phyloP scores from a whole-genome alignment of 2,888 invertebrate species.

The Athalia rosae region DNA sequence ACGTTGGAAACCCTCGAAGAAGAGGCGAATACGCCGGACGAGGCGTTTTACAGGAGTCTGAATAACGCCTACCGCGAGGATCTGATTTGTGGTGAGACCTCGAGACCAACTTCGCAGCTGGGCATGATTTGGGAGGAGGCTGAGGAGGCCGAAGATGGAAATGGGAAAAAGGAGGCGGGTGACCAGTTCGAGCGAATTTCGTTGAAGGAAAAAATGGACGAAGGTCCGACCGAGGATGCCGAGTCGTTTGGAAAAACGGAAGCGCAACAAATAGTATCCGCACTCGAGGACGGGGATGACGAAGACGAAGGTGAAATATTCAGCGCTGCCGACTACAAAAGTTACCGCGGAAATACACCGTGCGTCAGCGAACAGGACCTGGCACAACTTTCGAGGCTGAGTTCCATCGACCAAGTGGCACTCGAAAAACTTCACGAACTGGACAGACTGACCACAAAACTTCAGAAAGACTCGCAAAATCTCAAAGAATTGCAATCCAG shows the following conservation, averaged over 20 bases:
- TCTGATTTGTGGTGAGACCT: slow-evolving; percentile 78
- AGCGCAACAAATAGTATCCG: slow-evolving; percentile 48
- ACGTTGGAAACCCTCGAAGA: slow-evolving; percentile 70
- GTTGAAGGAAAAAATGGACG: slow-evolving; percentile 51
- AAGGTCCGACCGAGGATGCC: slow-evolving; percentile 56
- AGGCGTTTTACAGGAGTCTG: slow-evolving; percentile 90
- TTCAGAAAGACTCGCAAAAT: slow-evolving; percentile 87
- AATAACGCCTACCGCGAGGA: slow-evolving; percentile 92
- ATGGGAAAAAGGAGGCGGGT: slow-evolving; percentile 70
- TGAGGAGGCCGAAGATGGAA: slow-evolving; percentile 81
- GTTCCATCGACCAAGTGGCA: slow-evolving; percentile 85
- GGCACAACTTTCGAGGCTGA: slow-evolving; percentile 84
- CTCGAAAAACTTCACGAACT: slow-evolving; percentile 87
- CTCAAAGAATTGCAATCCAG: slow-evolving; percentile 84
- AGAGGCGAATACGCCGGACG: slow-evolving; percentile 82
- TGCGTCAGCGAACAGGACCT: slow-evolving; percentile 87
- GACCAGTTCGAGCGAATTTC: slow-evolving; percentile 39
- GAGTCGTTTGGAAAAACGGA: slow-evolving; percentile 56
- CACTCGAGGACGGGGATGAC: slow-evolving; percentile 51
- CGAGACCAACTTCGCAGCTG: slow-evolving; percentile 83
- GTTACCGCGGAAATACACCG: slow-evolving; percentile 84
- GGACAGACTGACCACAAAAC: slow-evolving; percentile 84
- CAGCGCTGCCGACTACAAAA: slow-evolving; percentile 86
- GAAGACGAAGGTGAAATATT: slow-evolving; percentile 80
- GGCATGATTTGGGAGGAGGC: slow-evolving; percentile 93